phyloP scores from a whole-genome alignment of 2,888 invertebrate genomes.

The Xestia sexstrigata region DNA sequence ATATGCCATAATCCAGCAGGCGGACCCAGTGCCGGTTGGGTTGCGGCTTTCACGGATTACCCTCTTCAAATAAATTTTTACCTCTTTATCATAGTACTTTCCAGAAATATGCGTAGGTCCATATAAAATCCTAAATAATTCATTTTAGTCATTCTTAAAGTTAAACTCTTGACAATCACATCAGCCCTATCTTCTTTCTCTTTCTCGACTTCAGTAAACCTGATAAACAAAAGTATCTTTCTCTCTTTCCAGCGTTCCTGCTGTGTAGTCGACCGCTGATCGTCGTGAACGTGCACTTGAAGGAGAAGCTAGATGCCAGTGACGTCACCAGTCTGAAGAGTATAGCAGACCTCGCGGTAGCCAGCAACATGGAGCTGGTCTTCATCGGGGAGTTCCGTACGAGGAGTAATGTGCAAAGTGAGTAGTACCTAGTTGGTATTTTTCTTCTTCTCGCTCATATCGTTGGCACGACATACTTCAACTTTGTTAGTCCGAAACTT shows the following conservation, averaged over 20 bases:
- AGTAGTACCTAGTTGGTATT: conserved; percentile 63
- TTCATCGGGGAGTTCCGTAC: conserved; percentile 83
- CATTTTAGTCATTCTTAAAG: no score
- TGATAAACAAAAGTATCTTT: neutral
- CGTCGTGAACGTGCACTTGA: conserved; percentile 86
- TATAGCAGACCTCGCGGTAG: conserved; percentile 75
- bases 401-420: conserved; percentile 83
- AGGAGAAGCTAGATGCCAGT: conserved; percentile 71
- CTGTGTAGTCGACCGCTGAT: conserved; percentile 87
- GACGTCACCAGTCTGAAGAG: conserved; percentile 72
- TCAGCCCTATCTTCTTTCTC: neutral
- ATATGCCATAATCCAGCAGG: no score
- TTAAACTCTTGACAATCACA: neutral
- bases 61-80: no score
- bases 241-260: conserved; percentile 84
- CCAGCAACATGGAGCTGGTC: conserved; percentile 73
- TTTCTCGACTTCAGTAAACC: neutral
- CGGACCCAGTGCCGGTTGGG: no score
- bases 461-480: neutral
- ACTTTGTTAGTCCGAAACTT: neutral
- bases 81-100: no score
- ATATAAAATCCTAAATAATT: no score
- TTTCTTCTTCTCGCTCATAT: neutral
- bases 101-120: no score
- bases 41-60: no score